Evolutionary conservation across 2,888 invertebrate genomes (phyloP).

Genomic region (Mimachlamys varia): DNA sequence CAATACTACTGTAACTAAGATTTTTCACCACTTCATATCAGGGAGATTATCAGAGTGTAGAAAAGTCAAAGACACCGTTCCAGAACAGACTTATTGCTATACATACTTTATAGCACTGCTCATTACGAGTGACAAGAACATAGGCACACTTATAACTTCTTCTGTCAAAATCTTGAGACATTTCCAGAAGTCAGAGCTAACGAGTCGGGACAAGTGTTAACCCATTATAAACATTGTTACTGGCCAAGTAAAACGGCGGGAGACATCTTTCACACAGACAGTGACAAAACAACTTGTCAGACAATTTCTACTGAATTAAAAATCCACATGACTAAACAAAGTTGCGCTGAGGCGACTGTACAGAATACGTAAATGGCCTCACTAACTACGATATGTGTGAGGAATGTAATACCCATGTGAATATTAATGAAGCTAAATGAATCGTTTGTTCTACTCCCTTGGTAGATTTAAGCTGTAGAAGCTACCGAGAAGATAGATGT

Average conservation of each 20-base stretch:
- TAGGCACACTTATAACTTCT: background rate
- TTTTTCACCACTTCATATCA: too few species aligned
- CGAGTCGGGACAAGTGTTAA: background rate
- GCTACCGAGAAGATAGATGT: background rate
- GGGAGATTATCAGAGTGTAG: too few species aligned
- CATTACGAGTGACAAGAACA: background rate
- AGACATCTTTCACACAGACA: background rate
- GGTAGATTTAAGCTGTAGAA: background rate
- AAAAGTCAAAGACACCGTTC: background rate
- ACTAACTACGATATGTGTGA: background rate
- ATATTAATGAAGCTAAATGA: conserved; percentile 14
- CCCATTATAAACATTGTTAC: background rate
- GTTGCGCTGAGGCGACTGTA: background rate
- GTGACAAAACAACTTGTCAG: background rate
- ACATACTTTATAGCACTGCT: background rate
- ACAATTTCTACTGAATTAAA: background rate
- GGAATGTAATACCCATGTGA: background rate
- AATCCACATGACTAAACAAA: background rate
- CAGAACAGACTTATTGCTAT: background rate
- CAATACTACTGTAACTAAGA: too few species aligned
- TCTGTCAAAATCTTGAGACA: conserved; percentile 5
- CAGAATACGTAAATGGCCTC: background rate
- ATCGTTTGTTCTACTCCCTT: background rate
- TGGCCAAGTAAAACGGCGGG: background rate
- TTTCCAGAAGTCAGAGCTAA: background rate